These are phyloP conservation scores for Elachura formosa DNA, from an alignment of 2,113 vertebrate species.

Conservation along the genomic window DNA sequence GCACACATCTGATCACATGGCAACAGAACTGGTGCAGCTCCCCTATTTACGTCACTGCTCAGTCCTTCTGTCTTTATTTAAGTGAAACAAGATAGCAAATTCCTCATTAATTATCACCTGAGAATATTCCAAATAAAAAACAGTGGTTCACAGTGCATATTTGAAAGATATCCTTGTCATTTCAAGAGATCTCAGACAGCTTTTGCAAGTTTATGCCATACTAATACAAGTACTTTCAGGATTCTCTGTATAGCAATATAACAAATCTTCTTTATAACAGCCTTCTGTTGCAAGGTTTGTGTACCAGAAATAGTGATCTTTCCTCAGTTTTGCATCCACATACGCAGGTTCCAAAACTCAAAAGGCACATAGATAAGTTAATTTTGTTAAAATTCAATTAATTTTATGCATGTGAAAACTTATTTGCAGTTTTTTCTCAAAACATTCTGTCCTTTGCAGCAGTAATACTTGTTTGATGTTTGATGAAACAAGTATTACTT, in stretches of 20 bases:
- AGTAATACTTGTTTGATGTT: background rate
- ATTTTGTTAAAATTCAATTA: background rate
- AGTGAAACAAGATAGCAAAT: background rate
- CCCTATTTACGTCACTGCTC: background rate
- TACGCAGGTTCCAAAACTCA: background rate
- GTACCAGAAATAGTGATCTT: background rate
- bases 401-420: background rate
- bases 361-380: background rate
- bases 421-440: background rate
- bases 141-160: fast-evolving
- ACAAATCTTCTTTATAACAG: background rate
- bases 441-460: background rate
- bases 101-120: background rate
- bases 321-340: background rate
- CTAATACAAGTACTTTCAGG: background rate
- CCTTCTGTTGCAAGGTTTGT: background rate
- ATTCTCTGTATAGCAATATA: background rate
- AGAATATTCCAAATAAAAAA: background rate
- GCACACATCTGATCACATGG: background rate
- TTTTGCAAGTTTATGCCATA: background rate
- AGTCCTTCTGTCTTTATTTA: background rate
- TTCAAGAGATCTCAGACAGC: background rate
- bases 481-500: too few relatives aligned
- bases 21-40: background rate
- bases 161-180: background rate